A percentile compares a stretch with the other conserved stretches of the same genome.
These are phyloP conservation scores for Habrosyne pyritoides DNA, from an alignment of 2,888 invertebrate genomes.

Conservation along the genomic window DNA sequence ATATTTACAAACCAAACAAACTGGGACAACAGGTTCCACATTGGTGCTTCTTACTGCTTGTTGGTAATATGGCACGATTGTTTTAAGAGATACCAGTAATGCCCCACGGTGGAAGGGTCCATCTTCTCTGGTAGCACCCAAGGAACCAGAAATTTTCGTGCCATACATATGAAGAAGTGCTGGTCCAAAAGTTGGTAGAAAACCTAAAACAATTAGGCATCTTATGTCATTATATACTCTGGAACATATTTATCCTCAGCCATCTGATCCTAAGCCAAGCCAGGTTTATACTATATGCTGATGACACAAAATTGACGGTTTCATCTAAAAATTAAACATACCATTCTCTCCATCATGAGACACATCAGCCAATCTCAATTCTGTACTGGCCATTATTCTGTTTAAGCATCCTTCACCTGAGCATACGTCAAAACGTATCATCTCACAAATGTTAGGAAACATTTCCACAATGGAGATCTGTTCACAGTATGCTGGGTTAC, in stretches of 20 bases:
- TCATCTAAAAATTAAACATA: constrained; percentile 32
- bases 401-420: constrained; percentile 68
- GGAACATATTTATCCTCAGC: neutral
- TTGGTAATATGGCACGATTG: constrained; percentile 85
- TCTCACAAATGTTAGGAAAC: constrained; percentile 91
- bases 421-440: constrained; percentile 87
- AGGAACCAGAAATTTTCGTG: constrained; percentile 35
- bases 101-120: constrained; percentile 87
- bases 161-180: constrained; percentile 91
- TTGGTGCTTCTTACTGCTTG: constrained; percentile 59
- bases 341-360: constrained; percentile 73
- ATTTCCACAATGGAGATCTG: constrained; percentile 90
- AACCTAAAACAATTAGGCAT: constrained; percentile 74
- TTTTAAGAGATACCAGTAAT: constrained; percentile 88
- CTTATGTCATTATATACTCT: neutral
- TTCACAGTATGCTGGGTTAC: constrained; percentile 89
- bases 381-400: constrained; percentile 52
- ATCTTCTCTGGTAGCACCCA: constrained; percentile 50
- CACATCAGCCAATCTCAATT: constrained; percentile 52
- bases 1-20: constrained; percentile 50
- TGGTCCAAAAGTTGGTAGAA: constrained; percentile 92
- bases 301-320: too few species aligned
- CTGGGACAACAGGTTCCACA: constrained; percentile 58
- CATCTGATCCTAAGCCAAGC: neutral
- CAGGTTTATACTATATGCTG: too few species aligned